Evolutionary conservation across 2,797 vertebrate genomes (phyloP).

Genomic region (Bradypodion pumilum): DNA sequence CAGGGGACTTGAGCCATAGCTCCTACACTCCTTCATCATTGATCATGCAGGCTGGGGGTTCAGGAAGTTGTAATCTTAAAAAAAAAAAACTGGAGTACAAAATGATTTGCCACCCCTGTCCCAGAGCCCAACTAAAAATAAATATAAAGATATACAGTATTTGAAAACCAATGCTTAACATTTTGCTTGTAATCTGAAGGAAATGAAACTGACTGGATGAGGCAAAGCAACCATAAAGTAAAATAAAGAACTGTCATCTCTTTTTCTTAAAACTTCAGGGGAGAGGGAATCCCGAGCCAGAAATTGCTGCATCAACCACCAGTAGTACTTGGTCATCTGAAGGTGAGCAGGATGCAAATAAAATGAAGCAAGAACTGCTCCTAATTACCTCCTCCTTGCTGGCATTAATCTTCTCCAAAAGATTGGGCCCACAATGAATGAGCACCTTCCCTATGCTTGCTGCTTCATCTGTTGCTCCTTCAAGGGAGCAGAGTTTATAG

Average conservation of each 20-base stretch:
- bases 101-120: not conserved
- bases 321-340: not conserved
- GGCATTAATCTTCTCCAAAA: not conserved
- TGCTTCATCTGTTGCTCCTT: not conserved
- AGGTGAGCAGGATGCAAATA: not conserved
- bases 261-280: not conserved
- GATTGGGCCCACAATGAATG: not conserved
- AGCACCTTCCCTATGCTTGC: not conserved
- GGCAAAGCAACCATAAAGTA: not conserved
- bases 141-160: not conserved
- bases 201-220: not conserved
- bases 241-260: not conserved
- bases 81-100: not conserved
- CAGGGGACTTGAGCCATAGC: not conserved
- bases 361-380: not conserved
- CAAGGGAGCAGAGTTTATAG: not conserved
- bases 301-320: not conserved
- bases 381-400: not conserved
- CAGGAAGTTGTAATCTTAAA: no score
- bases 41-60: not conserved
- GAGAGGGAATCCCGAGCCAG: not conserved
- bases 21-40: not conserved
- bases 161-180: not conserved
- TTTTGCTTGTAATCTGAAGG: not conserved
- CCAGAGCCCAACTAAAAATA: not conserved